Conservation (phyloP, 2,888 invertebrate species). For the Harpalus rubripes region DNA sequence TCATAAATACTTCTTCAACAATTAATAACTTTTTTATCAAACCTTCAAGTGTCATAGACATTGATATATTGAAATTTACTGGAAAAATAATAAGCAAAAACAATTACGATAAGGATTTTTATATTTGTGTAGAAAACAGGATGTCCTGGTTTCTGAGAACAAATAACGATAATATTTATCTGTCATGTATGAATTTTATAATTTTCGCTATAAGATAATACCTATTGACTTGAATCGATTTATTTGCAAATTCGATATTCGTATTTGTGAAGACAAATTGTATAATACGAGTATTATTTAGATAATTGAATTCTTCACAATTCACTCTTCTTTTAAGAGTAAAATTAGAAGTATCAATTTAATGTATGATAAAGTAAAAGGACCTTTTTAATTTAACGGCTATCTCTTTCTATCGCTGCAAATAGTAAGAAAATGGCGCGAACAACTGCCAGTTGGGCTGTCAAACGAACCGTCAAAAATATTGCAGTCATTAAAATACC, state of each 20-base stretch:
- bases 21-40: constrained; percentile 9
- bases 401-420: too few relatives aligned
- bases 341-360: too few relatives aligned
- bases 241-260: not conserved
- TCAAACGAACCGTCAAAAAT: too few relatives aligned
- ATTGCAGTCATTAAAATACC: too few relatives aligned
- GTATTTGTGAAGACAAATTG: not conserved
- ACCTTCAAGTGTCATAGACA: not conserved
- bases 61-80: not conserved
- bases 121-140: not conserved
- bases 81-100: not conserved
- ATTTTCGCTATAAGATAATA: not conserved
- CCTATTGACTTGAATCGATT: not conserved
- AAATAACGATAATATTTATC: constrained; percentile 9
- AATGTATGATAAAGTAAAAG: too few relatives aligned
- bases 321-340: too few relatives aligned
- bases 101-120: not conserved
- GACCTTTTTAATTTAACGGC: too few relatives aligned
- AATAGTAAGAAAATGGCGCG: too few relatives aligned
- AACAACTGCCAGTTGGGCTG: too few relatives aligned
- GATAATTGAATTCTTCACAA: too few relatives aligned
- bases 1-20: not conserved
- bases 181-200: not conserved
- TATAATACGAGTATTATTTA: not conserved
- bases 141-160: not conserved